These are phyloP conservation scores for Eupithecia abbreviata DNA, from an alignment of 2,888 invertebrate genomes.

Conservation along the genomic window DNA sequence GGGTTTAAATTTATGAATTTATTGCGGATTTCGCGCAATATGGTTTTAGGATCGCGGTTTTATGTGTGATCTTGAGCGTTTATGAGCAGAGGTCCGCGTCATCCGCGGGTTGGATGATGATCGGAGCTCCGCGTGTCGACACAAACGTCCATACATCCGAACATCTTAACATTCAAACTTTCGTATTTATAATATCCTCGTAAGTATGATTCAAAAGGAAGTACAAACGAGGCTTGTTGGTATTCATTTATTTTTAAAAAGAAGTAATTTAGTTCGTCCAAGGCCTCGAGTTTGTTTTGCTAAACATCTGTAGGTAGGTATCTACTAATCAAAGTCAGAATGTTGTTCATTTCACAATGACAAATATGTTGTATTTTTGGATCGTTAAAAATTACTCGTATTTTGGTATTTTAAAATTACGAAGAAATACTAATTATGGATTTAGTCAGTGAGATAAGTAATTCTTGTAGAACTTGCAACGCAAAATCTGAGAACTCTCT, in stretches of 20 bases:
- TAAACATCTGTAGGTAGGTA: background rate
- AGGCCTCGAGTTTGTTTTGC: background rate
- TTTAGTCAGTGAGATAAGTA: constrained; percentile 26
- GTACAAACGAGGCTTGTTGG: background rate
- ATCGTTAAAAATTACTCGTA: constrained; percentile 27
- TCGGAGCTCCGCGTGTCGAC: too few species aligned
- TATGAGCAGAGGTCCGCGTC: constrained; percentile 9
- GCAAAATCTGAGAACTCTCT: background rate
- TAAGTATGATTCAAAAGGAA: background rate
- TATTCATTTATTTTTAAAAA: background rate
- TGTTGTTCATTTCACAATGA: constrained; percentile 13
- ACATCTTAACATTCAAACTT: too few species aligned
- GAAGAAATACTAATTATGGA: constrained; percentile 31
- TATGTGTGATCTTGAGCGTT: constrained; percentile 23
- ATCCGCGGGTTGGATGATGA: too few species aligned
- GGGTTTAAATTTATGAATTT: constrained; percentile 58
- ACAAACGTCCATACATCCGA: too few species aligned
- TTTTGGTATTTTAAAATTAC: constrained; percentile 9
- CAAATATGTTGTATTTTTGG: constrained; percentile 33
- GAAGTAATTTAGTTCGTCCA: background rate
- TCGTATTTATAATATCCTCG: too few species aligned
- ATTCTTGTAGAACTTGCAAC: constrained; percentile 15
- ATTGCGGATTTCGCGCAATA: constrained; percentile 47
- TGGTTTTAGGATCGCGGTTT: constrained; percentile 25
- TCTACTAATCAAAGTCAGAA: background rate